These are phyloP conservation scores for Sycophila texana DNA, from an alignment of 2,888 invertebrate species.

Conservation along the genomic window DNA sequence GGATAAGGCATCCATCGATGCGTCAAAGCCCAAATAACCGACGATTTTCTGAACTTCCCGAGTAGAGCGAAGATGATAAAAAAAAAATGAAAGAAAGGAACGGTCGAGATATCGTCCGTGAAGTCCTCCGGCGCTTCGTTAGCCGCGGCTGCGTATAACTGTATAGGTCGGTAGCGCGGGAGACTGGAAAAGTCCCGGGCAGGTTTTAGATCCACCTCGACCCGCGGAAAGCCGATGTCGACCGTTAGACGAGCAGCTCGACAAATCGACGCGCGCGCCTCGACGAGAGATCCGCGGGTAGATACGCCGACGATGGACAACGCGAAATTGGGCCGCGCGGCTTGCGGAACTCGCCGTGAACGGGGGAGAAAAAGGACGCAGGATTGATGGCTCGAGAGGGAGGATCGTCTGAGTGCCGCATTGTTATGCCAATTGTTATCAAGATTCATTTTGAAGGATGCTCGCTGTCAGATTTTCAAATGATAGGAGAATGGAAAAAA, in stretches of 20 bases:
- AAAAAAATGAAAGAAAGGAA: too few relatives aligned
- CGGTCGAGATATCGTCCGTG: too few relatives aligned
- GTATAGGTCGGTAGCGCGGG: too few relatives aligned
- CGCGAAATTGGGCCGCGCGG: conserved; percentile 38
- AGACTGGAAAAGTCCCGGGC: too few relatives aligned
- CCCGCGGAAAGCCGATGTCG: conserved; percentile 5
- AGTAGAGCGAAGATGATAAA: too few relatives aligned
- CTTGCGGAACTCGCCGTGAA: conserved; percentile 5
- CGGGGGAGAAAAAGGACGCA: not conserved
- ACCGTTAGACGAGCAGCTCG: conserved; percentile 39
- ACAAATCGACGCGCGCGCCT: conserved; percentile 31
- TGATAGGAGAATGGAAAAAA: not conserved
- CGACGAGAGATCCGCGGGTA: too few relatives aligned
- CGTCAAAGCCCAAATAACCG: too few relatives aligned
- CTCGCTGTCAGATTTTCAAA: not conserved
- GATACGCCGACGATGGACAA: conserved; percentile 13
- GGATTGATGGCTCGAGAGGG: not conserved
- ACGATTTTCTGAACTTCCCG: too few relatives aligned
- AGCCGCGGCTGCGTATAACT: too few relatives aligned
- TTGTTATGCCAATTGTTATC: not conserved
- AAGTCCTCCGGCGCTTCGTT: too few relatives aligned
- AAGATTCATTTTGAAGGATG: not conserved
- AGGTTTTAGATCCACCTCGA: not conserved
- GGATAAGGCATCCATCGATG: too few relatives aligned
- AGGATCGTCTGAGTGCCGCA: not conserved